Evolutionary conservation across 2,113 vertebrate genomes (phyloP), one percentile per base, ranked within the genome.

Genomic region (Leptobrachium ailaonicum): DNA sequence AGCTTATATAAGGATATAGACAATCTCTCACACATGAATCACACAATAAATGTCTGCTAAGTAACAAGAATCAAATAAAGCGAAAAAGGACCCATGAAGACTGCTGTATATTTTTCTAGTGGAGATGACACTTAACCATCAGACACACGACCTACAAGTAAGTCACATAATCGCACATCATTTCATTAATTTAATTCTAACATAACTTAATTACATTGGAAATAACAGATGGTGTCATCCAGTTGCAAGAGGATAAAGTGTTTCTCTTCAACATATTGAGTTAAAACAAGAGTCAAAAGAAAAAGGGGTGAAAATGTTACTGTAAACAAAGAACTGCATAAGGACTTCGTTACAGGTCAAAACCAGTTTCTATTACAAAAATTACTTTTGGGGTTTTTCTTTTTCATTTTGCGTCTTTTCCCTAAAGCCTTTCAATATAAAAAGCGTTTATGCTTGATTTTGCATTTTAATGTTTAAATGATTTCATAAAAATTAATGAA

Each of bases 141-240:
- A 32, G 32, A 40, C 62, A 32, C 62, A 64, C n/a, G 20, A 40
- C 62, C 62, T 64, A 7, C 5, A 32, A 77, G 86, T 87, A 89
- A 90, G 87, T 87, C 87, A 85, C 83, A 84, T 60, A 60, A 60
- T 11, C 85, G 91, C 89, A 84, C 85, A 85, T 88, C 83, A 88
- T 87, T 20, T 45, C 83, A 84, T 76, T 91, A 87, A 91, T 91
- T 89, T 84, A 89, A 92, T 92, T 90, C 88, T 87, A 88, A 85
- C 86, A 89, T 93, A 90, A 92, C 90, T 90, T 89, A 86, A 92
- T 94, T 93, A 88, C 76, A 86, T 47, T 87, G 88, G 76, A 86
- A 90, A 90, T 90, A 89, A 86, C 92, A 92, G 88, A 91, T 92
- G 91, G 91, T 91, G 87, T 89, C 86, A 87, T 75, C 75, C 82